Evolutionary conservation across 2,113 vertebrate species (phyloP), one percentile per base, ranked within the genome.

Genomic region (Nibea coibor): DNA sequence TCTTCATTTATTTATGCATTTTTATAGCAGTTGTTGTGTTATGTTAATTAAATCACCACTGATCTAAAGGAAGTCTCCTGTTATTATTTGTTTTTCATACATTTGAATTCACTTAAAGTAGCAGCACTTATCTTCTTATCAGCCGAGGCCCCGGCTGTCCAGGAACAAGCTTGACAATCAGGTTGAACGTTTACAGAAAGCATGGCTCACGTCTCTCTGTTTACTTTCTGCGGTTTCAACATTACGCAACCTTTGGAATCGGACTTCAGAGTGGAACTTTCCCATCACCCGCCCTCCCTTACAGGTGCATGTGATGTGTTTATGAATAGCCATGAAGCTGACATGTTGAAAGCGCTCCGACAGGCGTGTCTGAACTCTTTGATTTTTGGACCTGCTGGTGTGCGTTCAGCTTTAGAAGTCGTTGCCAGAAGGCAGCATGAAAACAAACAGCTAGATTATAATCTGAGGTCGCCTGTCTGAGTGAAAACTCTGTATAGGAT

Each of bases 191-290:
- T 81, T 74, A 88, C 77, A 81, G 62, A 87, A 75, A 74, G 72
- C 70, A 53, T 78, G 42, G 62, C 71, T 72, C 31, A 24, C 15
- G 9, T 81, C 12, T 70, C 58, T 72, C 62, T 88, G 80, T 87
- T 91, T 81, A 81, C 57, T 73, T 63, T 76, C n/a, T 84, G 70
- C 0, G 10, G 76, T 80, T 81, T 56, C 80, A 83, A 54, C 48
- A 72, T 89, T 87, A 73, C 24, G 45, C 57, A 90, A 88, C 76
- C 62, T 85, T 81, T 89, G 75, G 76, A 87, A 78, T 71, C 47
- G 11, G 56, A 68, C 75, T 75, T 84, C 28, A 54, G 48, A 83
- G 78, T 87, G 86, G 82, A 85, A 90, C 83, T 88, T 92, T 85
- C 62, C 75, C 86, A 88, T 39, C 43, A 28, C 57, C 47, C 58